Evolutionary conservation across 2,888 invertebrate genomes (phyloP), one percentile per base, ranked within the genome.

Genomic region (Tipula confusa): DNA sequence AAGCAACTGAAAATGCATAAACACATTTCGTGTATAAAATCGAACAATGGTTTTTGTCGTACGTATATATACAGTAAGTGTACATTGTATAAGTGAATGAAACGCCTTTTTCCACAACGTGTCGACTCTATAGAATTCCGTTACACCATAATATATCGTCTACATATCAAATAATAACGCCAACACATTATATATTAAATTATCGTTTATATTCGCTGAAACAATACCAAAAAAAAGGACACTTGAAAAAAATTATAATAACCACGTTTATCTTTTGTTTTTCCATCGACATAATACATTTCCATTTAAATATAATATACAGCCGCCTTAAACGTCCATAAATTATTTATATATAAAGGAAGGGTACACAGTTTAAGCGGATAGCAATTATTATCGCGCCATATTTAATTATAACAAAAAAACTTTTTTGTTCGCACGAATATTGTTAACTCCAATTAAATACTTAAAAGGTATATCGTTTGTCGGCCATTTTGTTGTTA

Each of bases 261-360:
- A 48, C 48, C 48, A 48, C 48, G 48, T 48, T 48, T 48, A 48
- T 48, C 48, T 48, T 48, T 48, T 48, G 48, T 48, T 48, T 48
- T 48, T 48, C 18, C n/a, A n/a, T n/a, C n/a, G n/a, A n/a, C n/a
- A n/a, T n/a, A n/a, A n/a, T n/a, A n/a, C n/a, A n/a, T n/a, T n/a
- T n/a, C n/a, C n/a, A n/a, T n/a, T n/a, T n/a, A n/a, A n/a, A n/a
- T n/a, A n/a, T n/a, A n/a, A n/a, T n/a, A n/a, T n/a, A n/a, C n/a
- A n/a, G n/a, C n/a, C n/a, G n/a, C n/a, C n/a, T n/a, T n/a, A n/a
- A n/a, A n/a, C n/a, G n/a, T n/a, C 48, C 7, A 18, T 18, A 48
- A 13, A 38, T 2, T 48, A 48, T 2, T 11, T 13, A 48, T 48
- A 48, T 38, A 38, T 18, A 48, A 15, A 4, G 38, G 9, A 13